These are phyloP conservation scores for Anas platyrhynchos DNA, from an alignment of 2,113 vertebrate genomes.

Conservation along the genomic window DNA sequence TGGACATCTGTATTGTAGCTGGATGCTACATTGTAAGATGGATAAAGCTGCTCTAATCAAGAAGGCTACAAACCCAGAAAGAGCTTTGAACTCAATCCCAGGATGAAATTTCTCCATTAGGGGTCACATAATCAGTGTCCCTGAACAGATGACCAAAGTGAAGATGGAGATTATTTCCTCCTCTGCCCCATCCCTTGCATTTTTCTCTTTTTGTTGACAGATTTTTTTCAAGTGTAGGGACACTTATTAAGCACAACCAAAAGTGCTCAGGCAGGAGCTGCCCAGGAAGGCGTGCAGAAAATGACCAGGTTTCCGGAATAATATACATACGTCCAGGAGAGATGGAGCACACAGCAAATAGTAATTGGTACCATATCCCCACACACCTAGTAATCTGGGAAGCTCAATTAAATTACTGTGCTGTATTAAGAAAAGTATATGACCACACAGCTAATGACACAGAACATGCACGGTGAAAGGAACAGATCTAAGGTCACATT, in stretches of 20 bases:
- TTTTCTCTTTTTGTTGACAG: not conserved
- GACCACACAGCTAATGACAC: conserved; percentile 8
- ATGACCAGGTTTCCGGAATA: not conserved
- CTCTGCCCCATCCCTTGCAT: not conserved
- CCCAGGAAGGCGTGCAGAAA: not conserved
- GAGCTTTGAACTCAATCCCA: not conserved
- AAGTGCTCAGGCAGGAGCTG: not conserved
- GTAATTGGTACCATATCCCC: conserved; percentile 42
- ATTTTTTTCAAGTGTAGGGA: not conserved
- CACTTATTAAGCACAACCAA: not conserved
- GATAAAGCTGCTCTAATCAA: not conserved
- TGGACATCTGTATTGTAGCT: not conserved
- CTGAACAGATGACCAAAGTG: not conserved
- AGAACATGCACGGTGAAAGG: not conserved
- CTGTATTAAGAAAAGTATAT: conserved; percentile 25
- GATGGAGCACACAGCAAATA: not conserved
- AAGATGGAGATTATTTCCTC: not conserved
- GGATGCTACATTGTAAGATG: not conserved
- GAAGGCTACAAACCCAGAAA: not conserved
- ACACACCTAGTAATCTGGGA: not conserved
- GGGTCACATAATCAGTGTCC: not conserved
- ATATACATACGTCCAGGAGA: not conserved
- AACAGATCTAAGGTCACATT: not conserved
- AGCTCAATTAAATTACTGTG: not conserved
- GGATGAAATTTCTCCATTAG: not conserved